Conservation (phyloP, 2,888 invertebrate species). For the Miltochrista miniata region DNA sequence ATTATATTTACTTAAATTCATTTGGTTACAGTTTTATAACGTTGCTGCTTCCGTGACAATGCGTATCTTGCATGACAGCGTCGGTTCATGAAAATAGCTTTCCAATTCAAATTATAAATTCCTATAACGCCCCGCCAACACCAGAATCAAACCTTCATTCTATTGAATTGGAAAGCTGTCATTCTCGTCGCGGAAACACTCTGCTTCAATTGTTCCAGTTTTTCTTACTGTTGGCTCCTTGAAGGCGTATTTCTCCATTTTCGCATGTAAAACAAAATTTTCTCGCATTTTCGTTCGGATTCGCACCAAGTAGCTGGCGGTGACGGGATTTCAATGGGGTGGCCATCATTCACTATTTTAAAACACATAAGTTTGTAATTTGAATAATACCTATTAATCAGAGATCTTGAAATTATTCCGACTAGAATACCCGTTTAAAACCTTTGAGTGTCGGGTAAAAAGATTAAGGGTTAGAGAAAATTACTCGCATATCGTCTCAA, state of each 20-base stretch:
- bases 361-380: background rate
- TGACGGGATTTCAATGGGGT: slow-evolving; percentile 71
- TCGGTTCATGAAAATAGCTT: no score
- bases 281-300: slow-evolving; percentile 71
- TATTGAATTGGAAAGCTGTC: slow-evolving; percentile 67
- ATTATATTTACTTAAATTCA: no score
- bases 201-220: slow-evolving; percentile 50
- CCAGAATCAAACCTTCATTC: slow-evolving; percentile 46
- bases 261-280: slow-evolving; percentile 80
- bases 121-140: slow-evolving; percentile 23
- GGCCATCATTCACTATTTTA: slow-evolving; percentile 27
- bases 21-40: no score
- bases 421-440: no score
- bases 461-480: no score
- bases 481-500: no score
- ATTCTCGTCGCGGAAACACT: slow-evolving; percentile 50
- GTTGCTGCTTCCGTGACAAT: no score
- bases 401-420: no score
- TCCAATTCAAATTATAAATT: slow-evolving; percentile 10
- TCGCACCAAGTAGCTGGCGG: slow-evolving; percentile 64
- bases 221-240: slow-evolving; percentile 47
- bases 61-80: no score
- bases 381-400: no score
- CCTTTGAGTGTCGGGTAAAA: no score
- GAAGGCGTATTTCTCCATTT: slow-evolving; percentile 69